Conservation (phyloP, 2,113 vertebrate genomes). For the Trinectes maculatus region DNA sequence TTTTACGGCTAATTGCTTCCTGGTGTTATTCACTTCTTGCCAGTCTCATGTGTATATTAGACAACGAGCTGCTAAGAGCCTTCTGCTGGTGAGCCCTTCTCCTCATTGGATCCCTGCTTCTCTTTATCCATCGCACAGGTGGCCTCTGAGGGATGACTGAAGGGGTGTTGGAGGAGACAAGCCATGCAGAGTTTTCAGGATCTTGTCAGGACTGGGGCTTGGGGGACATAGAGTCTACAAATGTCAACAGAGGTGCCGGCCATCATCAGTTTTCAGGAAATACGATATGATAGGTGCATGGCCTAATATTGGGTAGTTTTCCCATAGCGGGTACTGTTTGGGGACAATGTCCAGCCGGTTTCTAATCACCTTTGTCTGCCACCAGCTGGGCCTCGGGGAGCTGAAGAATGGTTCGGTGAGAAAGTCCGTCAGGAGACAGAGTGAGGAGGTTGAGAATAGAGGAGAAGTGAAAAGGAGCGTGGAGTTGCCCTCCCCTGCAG, state of each 20-base stretch:
- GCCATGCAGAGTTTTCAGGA: constrained; percentile 48
- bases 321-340: constrained; percentile 51
- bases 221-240: constrained; percentile 47
- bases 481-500: constrained; percentile 38
- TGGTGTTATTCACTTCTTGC: constrained; percentile 50
- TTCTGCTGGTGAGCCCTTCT: constrained; percentile 21
- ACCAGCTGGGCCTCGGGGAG: constrained; percentile 42
- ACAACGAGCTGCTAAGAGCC: constrained; percentile 56
- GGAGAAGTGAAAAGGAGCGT: constrained; percentile 19
- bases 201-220: constrained; percentile 42
- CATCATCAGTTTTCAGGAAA: constrained; percentile 56
- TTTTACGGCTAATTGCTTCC: constrained; percentile 51
- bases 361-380: constrained; percentile 64
- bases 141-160: constrained; percentile 48
- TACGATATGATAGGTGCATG: constrained; percentile 63
- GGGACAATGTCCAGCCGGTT: constrained; percentile 57
- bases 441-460: constrained; percentile 13
- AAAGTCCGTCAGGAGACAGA: constrained; percentile 15
- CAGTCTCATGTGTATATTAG: constrained; percentile 31
- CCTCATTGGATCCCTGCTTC: constrained; percentile 28
- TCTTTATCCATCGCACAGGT: constrained; percentile 17
- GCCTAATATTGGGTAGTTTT: constrained; percentile 50
- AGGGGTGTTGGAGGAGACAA: constrained; percentile 30
- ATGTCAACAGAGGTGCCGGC: constrained; percentile 66
- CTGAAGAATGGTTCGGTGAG: constrained; percentile 38